phyloP scores from a whole-genome alignment of 2,888 invertebrate genomes.

The Dusona sp. region DNA sequence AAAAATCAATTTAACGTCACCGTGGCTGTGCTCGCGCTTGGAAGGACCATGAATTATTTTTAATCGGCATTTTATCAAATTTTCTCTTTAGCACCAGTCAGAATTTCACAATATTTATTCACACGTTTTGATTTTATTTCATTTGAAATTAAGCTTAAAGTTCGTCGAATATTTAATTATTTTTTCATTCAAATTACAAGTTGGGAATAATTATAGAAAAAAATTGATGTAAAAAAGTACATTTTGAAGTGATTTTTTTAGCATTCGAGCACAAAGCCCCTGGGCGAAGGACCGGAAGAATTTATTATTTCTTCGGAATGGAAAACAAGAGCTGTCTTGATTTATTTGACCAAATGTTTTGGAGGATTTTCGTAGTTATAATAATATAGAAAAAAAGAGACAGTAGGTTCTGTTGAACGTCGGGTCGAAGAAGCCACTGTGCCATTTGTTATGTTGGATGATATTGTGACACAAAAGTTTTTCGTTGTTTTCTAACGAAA shows the following conservation, averaged over 20 bases:
- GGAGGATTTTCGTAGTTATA: not conserved
- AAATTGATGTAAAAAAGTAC: not conserved
- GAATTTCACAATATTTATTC: not conserved
- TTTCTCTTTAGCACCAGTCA: not conserved
- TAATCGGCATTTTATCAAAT: not conserved
- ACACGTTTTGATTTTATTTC: not conserved
- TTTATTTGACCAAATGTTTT: not conserved
- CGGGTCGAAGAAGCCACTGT: not conserved
- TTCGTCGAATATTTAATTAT: not conserved
- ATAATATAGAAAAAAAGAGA: not conserved
- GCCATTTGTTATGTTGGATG: not conserved
- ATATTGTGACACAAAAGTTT: conserved; percentile 10
- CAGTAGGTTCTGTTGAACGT: not conserved
- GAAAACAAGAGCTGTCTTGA: not conserved
- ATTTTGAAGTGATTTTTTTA: not conserved
- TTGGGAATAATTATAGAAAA: not conserved
- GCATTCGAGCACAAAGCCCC: not conserved
- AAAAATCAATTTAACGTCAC: not conserved
- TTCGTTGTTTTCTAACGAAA: conserved; percentile 2
- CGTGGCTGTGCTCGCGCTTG: not conserved
- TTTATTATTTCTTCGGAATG: not conserved
- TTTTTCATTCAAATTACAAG: not conserved
- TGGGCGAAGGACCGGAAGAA: not conserved
- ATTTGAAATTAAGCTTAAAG: not conserved
- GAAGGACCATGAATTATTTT: not conserved